phyloP scores from a whole-genome alignment of 2,113 vertebrate species.

The Peromyscus leucopus region DNA sequence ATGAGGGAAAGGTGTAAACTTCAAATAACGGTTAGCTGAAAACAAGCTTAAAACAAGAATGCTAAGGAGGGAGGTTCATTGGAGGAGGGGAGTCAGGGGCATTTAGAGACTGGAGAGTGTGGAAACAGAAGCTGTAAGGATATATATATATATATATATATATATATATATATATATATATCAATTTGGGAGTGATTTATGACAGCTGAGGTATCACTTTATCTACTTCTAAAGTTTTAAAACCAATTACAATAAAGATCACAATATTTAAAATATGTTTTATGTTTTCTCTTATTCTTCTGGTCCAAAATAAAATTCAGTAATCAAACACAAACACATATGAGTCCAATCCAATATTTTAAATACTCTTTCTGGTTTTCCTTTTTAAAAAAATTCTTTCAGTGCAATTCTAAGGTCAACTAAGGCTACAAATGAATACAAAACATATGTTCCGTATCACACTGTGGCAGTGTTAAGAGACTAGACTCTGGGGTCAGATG shows the following conservation, averaged over 20 bases:
- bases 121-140: not conserved
- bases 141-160: too few relatives aligned
- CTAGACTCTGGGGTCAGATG: not conserved
- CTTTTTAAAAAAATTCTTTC: not conserved
- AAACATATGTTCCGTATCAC: not conserved
- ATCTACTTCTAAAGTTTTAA: not conserved
- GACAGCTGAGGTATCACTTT: not conserved
- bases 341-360: not conserved
- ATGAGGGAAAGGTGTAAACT: not conserved
- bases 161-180: not conserved
- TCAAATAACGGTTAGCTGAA: not conserved
- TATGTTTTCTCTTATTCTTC: not conserved
- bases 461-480: not conserved
- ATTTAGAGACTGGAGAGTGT: not conserved
- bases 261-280: not conserved
- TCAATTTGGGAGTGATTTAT: not conserved
- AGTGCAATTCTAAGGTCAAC: slow-evolving; percentile 3
- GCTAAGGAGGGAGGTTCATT: not conserved
- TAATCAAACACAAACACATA: not conserved
- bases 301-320: not conserved
- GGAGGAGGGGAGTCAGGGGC: not conserved
- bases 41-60: not conserved
- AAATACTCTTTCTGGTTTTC: not conserved
- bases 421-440: not conserved
- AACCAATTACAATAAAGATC: not conserved